These are phyloP conservation scores for Stratiomys singularior DNA, from an alignment of 2,888 invertebrate species.

Conservation along the genomic window DNA sequence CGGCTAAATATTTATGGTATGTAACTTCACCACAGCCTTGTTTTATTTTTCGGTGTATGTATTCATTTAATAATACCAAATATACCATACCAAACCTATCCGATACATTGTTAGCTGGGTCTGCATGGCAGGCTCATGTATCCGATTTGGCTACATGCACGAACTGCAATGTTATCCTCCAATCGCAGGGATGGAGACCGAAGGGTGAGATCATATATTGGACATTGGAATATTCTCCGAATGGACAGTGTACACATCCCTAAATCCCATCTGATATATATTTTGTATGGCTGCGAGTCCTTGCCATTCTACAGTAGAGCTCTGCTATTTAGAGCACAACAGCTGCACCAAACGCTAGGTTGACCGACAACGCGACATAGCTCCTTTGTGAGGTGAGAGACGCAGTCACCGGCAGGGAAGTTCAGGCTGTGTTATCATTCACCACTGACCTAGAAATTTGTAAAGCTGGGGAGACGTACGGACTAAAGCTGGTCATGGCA, in stretches of 20 bases:
- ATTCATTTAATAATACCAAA: conserved; percentile 44
- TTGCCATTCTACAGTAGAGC: conserved; percentile 34
- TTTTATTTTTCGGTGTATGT: conserved; percentile 46
- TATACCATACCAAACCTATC: conserved; percentile 3
- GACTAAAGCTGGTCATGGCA: neutral
- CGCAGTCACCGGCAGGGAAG: neutral
- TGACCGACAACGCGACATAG: conserved; percentile 38
- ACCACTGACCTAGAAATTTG: conserved; percentile 48
- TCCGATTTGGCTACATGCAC: conserved; percentile 35
- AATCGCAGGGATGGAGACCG: neutral
- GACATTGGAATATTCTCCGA: neutral
- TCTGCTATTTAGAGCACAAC: conserved; percentile 20
- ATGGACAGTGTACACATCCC: conserved; percentile 35
- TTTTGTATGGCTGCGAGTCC: conserved; percentile 26
- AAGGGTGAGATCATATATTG: conserved; percentile 6
- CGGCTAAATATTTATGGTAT: conserved; percentile 83
- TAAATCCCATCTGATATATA: conserved; percentile 45
- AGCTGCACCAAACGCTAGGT: neutral
- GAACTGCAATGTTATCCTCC: neutral
- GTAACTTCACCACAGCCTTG: conserved; percentile 55
- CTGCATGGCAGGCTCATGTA: conserved; percentile 30
- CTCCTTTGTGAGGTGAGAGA: neutral
- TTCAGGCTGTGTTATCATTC: neutral
- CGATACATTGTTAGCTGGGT: neutral
- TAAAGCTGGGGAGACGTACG: conserved; percentile 10